Evolutionary conservation across 2,113 vertebrate genomes (phyloP).

Genomic region (Grammomys dolichurus): DNA sequence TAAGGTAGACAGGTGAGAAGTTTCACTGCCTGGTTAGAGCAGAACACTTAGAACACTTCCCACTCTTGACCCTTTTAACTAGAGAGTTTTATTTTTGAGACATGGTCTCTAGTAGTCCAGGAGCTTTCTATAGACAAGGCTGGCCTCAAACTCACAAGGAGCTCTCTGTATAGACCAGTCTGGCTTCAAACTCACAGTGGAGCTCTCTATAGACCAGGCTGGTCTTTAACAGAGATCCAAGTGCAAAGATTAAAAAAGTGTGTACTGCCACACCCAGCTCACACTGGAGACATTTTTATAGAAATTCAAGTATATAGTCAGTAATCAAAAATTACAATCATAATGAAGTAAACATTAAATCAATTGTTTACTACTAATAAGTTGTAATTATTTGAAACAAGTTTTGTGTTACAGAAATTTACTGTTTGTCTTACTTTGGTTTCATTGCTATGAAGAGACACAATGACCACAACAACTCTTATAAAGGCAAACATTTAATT

Average conservation of each 20-base stretch:
- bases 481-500: too few species aligned
- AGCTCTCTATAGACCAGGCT: background rate
- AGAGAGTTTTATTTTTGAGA: background rate
- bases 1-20: background rate
- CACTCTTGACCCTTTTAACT: background rate
- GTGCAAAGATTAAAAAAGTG: too few species aligned
- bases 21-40: background rate
- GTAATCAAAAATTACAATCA: too few species aligned
- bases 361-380: background rate
- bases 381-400: background rate
- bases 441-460: too few species aligned
- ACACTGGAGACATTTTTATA: background rate
- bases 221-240: background rate
- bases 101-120: background rate
- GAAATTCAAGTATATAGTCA: background rate
- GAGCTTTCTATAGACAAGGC: background rate
- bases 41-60: background rate
- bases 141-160: background rate
- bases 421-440: background rate
- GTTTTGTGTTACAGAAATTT: background rate
- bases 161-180: background rate
- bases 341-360: background rate
- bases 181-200: background rate
- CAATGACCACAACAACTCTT: too few species aligned
- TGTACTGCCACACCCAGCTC: background rate